These are phyloP conservation scores for Campylomormyrus numenius DNA, from an alignment of 2,113 vertebrate species.

Conservation along the genomic window DNA sequence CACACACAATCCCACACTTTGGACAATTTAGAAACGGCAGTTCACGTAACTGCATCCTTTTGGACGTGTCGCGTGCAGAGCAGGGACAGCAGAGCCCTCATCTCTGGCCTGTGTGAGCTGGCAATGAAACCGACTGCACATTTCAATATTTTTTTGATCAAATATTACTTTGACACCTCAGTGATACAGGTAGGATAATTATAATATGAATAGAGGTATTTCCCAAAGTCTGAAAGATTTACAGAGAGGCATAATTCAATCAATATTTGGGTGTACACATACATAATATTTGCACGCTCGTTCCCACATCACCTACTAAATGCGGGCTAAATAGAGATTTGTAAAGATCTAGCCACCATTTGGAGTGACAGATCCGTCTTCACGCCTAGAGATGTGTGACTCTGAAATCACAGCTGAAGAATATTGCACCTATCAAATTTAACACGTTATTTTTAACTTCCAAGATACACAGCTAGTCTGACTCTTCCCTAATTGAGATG, in stretches of 20 bases:
- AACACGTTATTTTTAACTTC: slow-evolving; percentile 33
- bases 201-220: not conserved
- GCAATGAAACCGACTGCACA: not conserved
- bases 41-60: not conserved
- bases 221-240: not conserved
- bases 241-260: not conserved
- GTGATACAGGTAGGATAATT: not conserved
- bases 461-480: not conserved
- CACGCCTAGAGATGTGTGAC: slow-evolving; percentile 11
- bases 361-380: slow-evolving; percentile 12
- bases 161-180: not conserved
- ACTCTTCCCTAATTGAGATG: not conserved
- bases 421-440: slow-evolving; percentile 30
- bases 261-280: not conserved
- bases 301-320: not conserved
- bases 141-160: not conserved
- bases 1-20: not conserved
- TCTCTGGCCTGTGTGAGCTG: not conserved
- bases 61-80: not conserved
- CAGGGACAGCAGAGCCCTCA: not conserved
- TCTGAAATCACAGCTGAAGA: slow-evolving; percentile 19
- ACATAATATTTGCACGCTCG: not conserved
- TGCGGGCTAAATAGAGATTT: not conserved
- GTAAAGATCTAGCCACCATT: slow-evolving; percentile 10
- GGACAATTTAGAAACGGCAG: not conserved